These are phyloP conservation scores for Microplitis deprimator DNA, from an alignment of 2,888 invertebrate species.

Conservation along the genomic window DNA sequence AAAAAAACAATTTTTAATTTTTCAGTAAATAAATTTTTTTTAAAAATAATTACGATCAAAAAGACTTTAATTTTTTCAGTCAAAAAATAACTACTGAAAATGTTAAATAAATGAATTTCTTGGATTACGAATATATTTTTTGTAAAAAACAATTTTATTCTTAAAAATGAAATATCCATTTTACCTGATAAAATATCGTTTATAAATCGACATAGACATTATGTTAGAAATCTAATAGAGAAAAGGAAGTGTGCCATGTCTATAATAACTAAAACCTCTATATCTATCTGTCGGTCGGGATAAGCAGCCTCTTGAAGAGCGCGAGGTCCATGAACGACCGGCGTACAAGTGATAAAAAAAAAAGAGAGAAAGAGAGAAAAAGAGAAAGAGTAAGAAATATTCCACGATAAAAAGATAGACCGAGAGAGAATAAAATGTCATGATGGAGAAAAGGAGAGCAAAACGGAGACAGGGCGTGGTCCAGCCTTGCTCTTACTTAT, in stretches of 20 bases:
- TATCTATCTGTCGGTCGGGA: slow-evolving; percentile 55
- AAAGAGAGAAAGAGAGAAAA: slow-evolving; percentile 16
- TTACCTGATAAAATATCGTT: no score
- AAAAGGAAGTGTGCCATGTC: slow-evolving; percentile 60
- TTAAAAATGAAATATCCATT: no score
- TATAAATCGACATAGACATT: background rate
- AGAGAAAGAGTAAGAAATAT: slow-evolving; percentile 15
- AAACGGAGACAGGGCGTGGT: slow-evolving; percentile 70
- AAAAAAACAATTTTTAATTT: no score
- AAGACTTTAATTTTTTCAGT: no score
- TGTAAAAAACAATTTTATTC: no score
- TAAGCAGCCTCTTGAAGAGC: slow-evolving; percentile 41
- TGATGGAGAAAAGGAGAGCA: slow-evolving; percentile 57
- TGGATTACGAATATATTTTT: no score
- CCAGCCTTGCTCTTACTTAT: slow-evolving; percentile 69
- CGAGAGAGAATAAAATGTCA: slow-evolving; percentile 17
- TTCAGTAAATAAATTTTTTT: no score
- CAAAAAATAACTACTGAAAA: no score
- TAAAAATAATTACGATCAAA: no score
- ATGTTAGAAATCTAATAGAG: slow-evolving; percentile 46
- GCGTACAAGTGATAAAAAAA: slow-evolving; percentile 37
- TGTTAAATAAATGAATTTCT: no score
- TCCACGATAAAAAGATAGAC: background rate
- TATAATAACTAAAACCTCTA: slow-evolving; percentile 52
- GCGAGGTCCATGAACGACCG: slow-evolving; percentile 28